Evolutionary conservation across 2,797 vertebrate species (phyloP), one percentile per base, ranked within the genome.

Genomic region (Anableps anableps): DNA sequence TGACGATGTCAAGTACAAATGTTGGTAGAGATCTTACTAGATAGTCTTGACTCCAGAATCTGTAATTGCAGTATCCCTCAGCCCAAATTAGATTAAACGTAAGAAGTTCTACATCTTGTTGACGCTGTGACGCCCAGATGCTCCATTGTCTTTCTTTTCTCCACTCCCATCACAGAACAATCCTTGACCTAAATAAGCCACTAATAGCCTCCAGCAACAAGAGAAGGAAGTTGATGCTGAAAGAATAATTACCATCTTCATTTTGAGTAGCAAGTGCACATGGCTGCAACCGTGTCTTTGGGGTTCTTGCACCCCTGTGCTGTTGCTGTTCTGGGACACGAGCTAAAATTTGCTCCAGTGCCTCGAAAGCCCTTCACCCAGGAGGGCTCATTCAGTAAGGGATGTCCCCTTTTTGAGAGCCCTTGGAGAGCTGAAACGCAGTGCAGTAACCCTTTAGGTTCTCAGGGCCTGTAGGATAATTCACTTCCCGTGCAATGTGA

Each of bases 111-210:
- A 66, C 55, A 75, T 31, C 48, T 60, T 50, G 5, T 62, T 45
- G 34, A 68, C 14, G 26, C 31, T 11, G 17, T 58, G 14, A 71
- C 21, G 9, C 6, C 50, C 71, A n/a, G 36, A 36, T 14, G 48
- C 55, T 34, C n/a, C 23, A 10, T 10, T 43, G 48, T 76, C 48
- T 50, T 43, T 36, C 70, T 34, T 29, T 26, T 84, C 70, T 58
- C 36, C 26, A 5, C 34, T 78, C 74, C 81, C 68, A 64, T 83
- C 14, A 55, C 64, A 74, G 85, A 86, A 80, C 76, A 84, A 82
- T 88, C 90, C 91, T 91, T 95, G 94, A 93, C 94, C 93, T 92
- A 82, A 91, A 92, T 94, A 89, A 84, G 87, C 4, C 68, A 83
- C 78, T 78, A 74, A 91, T 86, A 88, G 90, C 91, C 85, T 84